Base-by-base conservation (phyloP, 2,113 vertebrate species). In the Jacana jacana region DNA sequence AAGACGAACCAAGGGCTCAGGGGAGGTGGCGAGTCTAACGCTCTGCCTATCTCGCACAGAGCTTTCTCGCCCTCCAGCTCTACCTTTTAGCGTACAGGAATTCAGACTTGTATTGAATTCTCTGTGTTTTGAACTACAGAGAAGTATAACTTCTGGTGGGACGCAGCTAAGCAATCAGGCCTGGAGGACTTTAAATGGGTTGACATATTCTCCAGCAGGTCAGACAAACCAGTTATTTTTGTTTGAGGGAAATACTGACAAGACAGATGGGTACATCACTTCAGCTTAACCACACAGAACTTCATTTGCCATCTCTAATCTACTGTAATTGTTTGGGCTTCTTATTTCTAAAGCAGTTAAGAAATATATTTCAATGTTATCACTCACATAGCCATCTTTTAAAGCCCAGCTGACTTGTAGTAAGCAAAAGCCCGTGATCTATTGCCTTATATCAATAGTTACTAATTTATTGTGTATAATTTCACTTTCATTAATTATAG, bases 191-290 rank as follows among this genome's bases (percentile, higher is more conserved):
- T 76, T 75, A 92, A 96, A 86, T 9, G 79, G 88, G 88, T 72
- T 96, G 95, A 87, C 94, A 69, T 89, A 49, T 81, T 95, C 95
- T 92, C 81, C 46, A 94, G 79, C 90, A 94, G 77, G 82, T 92
- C 84, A 89, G 89, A 69, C 58, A 89, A 97, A 92, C 17, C 46
- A 81, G 83, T 78, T 78, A 75, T 69, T 89, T 97, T 87, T 60
- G 72, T 96, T 86, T 95, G 89, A 97, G 80, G 64, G 95, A 97
- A 97, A 89, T 83, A 65, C 86, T 70, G 83, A 66, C 4, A 37
- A 96, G 94, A 77, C 86, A 96, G 92, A 96, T 91, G 87, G 96
- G 58, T 96, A 76, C 93, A 96, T 89, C 73, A 84, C 40, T 91
- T 94, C 31, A 6, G 66, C 86, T 96, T 97, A 95, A 71, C 44